These are phyloP conservation scores for Gymnocypris eckloni DNA, from an alignment of 2,797 vertebrate genomes.

Conservation along the genomic window DNA sequence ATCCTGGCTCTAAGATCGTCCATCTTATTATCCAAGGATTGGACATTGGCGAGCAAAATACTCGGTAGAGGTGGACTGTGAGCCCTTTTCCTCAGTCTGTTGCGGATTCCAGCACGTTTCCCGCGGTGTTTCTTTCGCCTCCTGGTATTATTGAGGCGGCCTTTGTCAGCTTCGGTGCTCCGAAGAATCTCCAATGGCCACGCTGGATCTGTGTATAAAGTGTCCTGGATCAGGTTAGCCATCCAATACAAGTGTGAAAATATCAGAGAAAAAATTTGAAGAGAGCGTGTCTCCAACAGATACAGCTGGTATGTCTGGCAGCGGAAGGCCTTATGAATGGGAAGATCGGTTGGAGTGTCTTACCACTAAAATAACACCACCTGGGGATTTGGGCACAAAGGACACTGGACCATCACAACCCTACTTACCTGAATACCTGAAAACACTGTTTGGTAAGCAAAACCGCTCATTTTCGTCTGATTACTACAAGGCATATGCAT, in stretches of 20 bases:
- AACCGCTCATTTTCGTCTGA: not conserved
- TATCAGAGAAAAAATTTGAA: not conserved
- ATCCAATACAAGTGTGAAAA: not conserved
- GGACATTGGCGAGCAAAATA: too few species aligned
- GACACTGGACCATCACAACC: slow-evolving; percentile 1
- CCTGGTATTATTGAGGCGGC: too few species aligned
- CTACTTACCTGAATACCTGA: not conserved
- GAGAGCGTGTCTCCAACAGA: not conserved
- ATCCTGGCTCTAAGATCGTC: too few species aligned
- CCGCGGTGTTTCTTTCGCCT: too few species aligned
- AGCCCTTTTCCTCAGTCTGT: too few species aligned
- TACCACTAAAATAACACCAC: not conserved
- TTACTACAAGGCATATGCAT: not conserved
- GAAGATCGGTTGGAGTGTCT: not conserved
- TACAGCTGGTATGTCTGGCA: not conserved
- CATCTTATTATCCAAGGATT: too few species aligned
- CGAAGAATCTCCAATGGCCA: too few species aligned
- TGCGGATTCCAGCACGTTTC: too few species aligned
- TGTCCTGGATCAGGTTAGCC: too few species aligned
- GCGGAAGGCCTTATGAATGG: not conserved
- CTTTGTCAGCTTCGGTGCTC: too few species aligned
- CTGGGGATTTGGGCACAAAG: not conserved
- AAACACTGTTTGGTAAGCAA: not conserved
- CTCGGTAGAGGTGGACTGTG: too few species aligned
- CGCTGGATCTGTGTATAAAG: too few species aligned